Base-by-base conservation (phyloP, 2,888 invertebrate genomes). In the Eremobia ochroleuca region DNA sequence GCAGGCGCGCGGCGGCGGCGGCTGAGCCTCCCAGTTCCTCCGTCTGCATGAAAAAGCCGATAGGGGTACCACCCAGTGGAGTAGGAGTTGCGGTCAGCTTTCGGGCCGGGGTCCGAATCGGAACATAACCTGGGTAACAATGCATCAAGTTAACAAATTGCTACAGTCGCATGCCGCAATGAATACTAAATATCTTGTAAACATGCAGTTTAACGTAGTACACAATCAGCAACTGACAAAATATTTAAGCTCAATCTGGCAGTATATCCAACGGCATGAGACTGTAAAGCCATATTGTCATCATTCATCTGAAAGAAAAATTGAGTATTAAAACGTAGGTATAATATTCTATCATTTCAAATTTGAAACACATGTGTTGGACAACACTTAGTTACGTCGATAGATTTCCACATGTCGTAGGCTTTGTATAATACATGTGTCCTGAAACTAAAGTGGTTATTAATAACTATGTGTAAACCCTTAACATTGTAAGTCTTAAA, bases 71-170 rank as follows among this genome's bases (percentile, higher is more conserved):
- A 76, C 98, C 98, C 94, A 99, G 98, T 4, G 99, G 99, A 8
- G 99, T 99, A 8, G 99, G 99, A 1, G 99, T 99, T 31, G 99
- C 99, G 83, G 99, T 99, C 89, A 99, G 97, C 97, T 99, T 99
- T 88, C 99, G 98, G 69, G 99, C 99, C 80, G 99, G 99, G 59
- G 99, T 99, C 91, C 99, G 97, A 88, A 99, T 98, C 43, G 99
- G 99, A 86, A 99, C 98, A 94, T 99, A 99, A 81, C 98, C 98
- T 97, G 96, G 92, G 91, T 94, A 95, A 96, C 93, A 95, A 96
- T 87, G 90, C 80, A 86, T 84, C 79, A 75, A 74, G 85, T 94
- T 90, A 82, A 81, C 73, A 82, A 93, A 65, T 85, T 86, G 73
- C 46, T 82, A 87, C 87, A 81, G 85, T 89, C 91, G 76, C 86